phyloP scores from a whole-genome alignment of 2,888 invertebrate genomes.

The Amphimallon solstitiale region DNA sequence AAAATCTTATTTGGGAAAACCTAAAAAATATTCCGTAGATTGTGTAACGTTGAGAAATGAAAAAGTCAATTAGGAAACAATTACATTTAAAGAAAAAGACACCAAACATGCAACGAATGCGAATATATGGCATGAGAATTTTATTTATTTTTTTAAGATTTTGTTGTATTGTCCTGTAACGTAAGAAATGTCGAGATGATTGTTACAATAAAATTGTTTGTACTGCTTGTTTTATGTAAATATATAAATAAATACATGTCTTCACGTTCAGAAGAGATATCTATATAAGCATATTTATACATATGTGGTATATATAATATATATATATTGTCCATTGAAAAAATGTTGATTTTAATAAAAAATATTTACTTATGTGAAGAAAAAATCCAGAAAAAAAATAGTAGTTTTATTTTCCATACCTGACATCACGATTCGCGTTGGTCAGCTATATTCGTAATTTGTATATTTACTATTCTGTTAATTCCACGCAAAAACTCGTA shows the following conservation, averaged over 20 bases:
- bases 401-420: constrained; percentile 2
- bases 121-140: background rate
- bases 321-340: too few species aligned
- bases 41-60: background rate
- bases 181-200: background rate
- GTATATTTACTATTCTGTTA: too few species aligned
- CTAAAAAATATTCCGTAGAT: too few species aligned
- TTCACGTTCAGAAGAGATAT: background rate
- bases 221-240: too few species aligned
- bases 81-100: background rate
- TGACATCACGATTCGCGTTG: too few species aligned
- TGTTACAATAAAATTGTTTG: too few species aligned
- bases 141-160: background rate
- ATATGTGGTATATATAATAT: too few species aligned
- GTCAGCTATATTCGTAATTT: too few species aligned
- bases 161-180: background rate
- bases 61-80: constrained; percentile 24
- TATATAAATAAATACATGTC: too few species aligned
- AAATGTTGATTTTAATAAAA: constrained; percentile 29
- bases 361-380: constrained; percentile 27
- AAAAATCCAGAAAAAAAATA: background rate
- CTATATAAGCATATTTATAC: too few species aligned
- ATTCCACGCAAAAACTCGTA: too few species aligned
- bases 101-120: constrained; percentile 22
- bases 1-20: background rate